Conservation (phyloP, 2,113 vertebrate species). For the Indri indri region DNA sequence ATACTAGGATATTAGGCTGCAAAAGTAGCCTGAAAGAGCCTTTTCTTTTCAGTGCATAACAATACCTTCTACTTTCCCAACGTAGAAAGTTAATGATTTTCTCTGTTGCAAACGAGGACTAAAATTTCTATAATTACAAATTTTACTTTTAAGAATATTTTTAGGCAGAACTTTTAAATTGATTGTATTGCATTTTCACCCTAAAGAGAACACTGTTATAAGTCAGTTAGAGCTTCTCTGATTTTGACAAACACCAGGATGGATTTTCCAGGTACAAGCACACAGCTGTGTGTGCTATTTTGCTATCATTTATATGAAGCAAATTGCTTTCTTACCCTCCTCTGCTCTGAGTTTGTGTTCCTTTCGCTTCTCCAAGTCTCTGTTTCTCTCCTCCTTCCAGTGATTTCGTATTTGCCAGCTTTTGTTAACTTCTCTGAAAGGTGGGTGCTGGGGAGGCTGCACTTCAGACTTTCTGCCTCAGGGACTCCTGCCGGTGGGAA, state of each 20-base stretch:
- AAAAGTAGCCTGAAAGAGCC: not conserved
- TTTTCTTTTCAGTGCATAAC: not conserved
- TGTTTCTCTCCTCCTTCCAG: not conserved
- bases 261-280: not conserved
- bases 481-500: not conserved
- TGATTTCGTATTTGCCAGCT: not conserved
- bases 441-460: not conserved
- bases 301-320: not conserved
- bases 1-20: not conserved
- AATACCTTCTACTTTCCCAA: not conserved
- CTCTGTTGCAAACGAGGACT: not conserved
- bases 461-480: not conserved
- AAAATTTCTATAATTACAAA: not conserved
- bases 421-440: not conserved
- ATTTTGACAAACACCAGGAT: not conserved
- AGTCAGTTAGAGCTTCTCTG: not conserved
- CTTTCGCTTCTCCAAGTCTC: not conserved
- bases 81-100: not conserved
- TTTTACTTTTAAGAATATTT: constrained; percentile 30
- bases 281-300: rapidly evolving
- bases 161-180: not conserved
- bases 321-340: not conserved
- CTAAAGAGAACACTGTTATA: not conserved
- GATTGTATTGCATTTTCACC: not conserved
- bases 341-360: not conserved